Evolutionary conservation across 2,888 invertebrate species (phyloP), one percentile per base, ranked within the genome.

Genomic region (Shargacucullia verbasci): DNA sequence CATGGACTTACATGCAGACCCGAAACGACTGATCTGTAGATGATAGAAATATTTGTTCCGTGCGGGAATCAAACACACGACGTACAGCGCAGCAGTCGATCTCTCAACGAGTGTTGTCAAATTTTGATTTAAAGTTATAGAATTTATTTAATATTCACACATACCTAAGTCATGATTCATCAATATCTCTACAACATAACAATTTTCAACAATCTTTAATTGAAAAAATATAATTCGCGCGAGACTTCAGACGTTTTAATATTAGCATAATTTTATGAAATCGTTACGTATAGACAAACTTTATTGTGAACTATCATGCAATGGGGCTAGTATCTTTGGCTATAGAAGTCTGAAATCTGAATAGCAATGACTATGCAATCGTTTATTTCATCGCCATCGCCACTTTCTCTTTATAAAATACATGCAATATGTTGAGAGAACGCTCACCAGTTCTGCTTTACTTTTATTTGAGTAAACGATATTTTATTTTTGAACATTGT

Each of bases 391-490:
- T 61, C 33, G 43, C 38, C 40, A 35, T 61, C 33, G 43, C 38
- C 8, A 66, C 76, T 76, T 76, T 76, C 76, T 66, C 76, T 70
- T 60, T 37, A 14, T 14, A 49, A 52, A 57, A 53, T 38, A 63
- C 70, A 73, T 60, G 76, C 68, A 59, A 65, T 48, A 20, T 47
- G 50, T 39, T 27, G 9, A 25, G 43, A 52, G 65, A 65, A 35
- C 11, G 31, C 9, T 41, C 48, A 54, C 27, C 15, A 53, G 10
- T 56, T 62, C 15, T 9, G 38, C 12, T 58, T 50, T 40, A 11
- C 10, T 59, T 20, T 46, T 62, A 6, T 33, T 49, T 49, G 6
- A 29, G 15, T 34, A 39, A 29, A 37, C 11, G 1, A 1, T 29
- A 3, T 35, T 47, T 39, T 4, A 15, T n/a, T 29, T 9, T 7